Evolutionary conservation across 1,140 invertebrate species (phyloP), one percentile per base, ranked within the genome.

Genomic region (Plodia interpunctella): DNA sequence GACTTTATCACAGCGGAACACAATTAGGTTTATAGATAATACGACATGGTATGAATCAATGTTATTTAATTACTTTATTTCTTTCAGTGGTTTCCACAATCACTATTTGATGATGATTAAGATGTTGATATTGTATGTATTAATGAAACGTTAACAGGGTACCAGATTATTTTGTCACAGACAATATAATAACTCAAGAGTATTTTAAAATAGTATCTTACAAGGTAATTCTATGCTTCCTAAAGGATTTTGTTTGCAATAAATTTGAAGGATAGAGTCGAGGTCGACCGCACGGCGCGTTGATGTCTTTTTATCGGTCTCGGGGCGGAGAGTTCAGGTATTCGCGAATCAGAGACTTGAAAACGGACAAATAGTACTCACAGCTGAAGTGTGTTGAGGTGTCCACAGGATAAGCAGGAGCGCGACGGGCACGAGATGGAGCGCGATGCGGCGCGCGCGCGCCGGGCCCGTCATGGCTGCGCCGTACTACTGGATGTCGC

Each of bases 401-500:
- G 68, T 77, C 76, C 74, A 78, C 69, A 74, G 61, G 32, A 83
- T 72, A 32, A 87, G 68, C 58, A 88, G 74, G 55, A 87, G 57
- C 60, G 68, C 64, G 63, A 70, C 73, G 71, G 73, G 68, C 76
- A 74, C 72, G 63, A 82, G 66, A 63, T 73, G 74, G 62, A 77
- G 72, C 72, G 76, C 75, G 61, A 73, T 38, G 66, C 78, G 74
- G 64, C 79, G 78, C 78, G 76, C 78, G 75, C 82, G 76, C 75
- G 78, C 80, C 74, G 79, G 78, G 74, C 80, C 78, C 74, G 80
- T 77, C 80, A 84, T 81, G 81, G 79, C 83, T 85, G 85, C 76
- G 81, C 81, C 78, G 73, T 83, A 80, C 83, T 83, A 88, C 83
- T 88, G 85, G 78, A 61, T 68, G 77, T 74, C 78, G 80, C 80